Conservation (phyloP, 1,140 invertebrate genomes). For the Lepidurus apus region DNA sequence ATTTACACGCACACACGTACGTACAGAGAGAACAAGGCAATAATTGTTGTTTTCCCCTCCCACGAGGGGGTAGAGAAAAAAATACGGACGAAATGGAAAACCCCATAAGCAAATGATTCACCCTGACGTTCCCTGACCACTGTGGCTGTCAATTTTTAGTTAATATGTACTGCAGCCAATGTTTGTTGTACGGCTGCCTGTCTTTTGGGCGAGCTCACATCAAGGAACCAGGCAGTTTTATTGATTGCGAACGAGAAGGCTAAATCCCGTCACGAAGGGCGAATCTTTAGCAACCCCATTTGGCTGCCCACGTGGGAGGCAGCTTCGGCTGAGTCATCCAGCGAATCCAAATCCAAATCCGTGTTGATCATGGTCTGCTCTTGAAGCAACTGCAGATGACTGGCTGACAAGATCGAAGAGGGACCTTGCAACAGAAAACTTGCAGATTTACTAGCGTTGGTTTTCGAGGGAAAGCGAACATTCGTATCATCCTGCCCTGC, state of each 20-base stretch:
- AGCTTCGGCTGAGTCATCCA: slow-evolving; percentile 56
- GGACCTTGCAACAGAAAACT: slow-evolving; percentile 18
- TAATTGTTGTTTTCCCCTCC: neutral
- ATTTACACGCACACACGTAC: neutral
- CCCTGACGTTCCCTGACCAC: slow-evolving; percentile 1
- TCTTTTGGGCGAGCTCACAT: too few species aligned
- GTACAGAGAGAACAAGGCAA: neutral
- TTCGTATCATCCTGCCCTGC: neutral
- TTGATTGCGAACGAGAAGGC: neutral
- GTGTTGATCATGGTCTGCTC: slow-evolving; percentile 82
- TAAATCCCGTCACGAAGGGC: slow-evolving; percentile 36
- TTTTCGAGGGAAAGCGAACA: slow-evolving; percentile 12
- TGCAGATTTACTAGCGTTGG: neutral
- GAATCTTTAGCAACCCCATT: slow-evolving; percentile 49
- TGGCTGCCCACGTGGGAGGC: slow-evolving; percentile 47
- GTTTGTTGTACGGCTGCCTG: too few species aligned
- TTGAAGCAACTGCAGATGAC: slow-evolving; percentile 63
- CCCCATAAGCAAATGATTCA: neutral
- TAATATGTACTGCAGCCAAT: too few species aligned
- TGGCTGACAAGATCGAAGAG: slow-evolving; percentile 47
- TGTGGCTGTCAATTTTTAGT: neutral
- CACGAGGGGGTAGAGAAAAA: neutral
- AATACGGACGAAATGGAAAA: neutral
- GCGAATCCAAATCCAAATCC: slow-evolving; percentile 73
- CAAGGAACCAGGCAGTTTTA: too few species aligned